Conservation (phyloP, 2,113 vertebrate species). For the Solenodon paradoxus region DNA sequence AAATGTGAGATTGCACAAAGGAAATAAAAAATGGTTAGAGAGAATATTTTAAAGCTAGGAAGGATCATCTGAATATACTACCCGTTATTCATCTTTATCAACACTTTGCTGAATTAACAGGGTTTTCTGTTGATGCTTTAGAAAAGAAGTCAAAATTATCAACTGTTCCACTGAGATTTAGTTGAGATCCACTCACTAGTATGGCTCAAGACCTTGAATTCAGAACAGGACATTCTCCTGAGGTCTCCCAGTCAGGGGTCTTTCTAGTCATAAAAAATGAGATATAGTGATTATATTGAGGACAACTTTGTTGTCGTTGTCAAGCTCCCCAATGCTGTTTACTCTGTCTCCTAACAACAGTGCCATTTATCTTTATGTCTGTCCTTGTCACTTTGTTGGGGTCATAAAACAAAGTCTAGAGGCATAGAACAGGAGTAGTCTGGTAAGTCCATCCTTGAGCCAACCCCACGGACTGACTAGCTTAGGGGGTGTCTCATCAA, state of each 20-base stretch:
- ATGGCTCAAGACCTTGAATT: background rate
- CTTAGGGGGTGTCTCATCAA: background rate
- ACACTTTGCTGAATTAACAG: background rate
- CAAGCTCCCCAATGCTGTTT: background rate
- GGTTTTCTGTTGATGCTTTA: background rate
- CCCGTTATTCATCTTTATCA: background rate
- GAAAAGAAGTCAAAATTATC: background rate
- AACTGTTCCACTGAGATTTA: background rate
- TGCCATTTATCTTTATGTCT: background rate
- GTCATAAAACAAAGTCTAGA: background rate
- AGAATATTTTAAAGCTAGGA: background rate
- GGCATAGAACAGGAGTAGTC: background rate
- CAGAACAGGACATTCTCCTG: background rate
- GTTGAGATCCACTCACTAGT: background rate
- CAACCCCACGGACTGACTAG: background rate
- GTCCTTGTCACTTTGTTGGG: background rate
- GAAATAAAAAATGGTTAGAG: background rate
- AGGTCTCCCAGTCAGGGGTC: background rate
- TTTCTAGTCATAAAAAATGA: background rate
- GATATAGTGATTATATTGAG: background rate
- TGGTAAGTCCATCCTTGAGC: background rate
- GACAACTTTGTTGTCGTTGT: background rate
- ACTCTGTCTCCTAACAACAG: background rate
- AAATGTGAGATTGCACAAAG: background rate
- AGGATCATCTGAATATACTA: background rate